Evolutionary conservation across 2,797 vertebrate species (phyloP).

Genomic region (Antennarius maculatus): DNA sequence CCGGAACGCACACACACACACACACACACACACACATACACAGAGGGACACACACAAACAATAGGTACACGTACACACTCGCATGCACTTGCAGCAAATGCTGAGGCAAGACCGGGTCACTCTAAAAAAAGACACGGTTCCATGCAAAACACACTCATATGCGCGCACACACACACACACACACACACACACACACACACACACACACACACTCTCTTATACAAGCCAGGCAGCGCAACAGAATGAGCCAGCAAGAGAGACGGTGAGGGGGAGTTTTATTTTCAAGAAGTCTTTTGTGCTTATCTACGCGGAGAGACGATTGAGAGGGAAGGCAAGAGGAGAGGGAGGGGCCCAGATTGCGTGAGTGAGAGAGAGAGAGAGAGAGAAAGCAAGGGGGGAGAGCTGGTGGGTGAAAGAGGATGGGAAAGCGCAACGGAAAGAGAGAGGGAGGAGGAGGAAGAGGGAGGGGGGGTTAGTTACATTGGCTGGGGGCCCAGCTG

Average conservation of each 20-base stretch:
- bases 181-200: slow-evolving; percentile 17
- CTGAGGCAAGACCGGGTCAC: slow-evolving; percentile 72
- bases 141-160: slow-evolving; percentile 11
- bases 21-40: slow-evolving; percentile 33
- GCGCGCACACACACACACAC: slow-evolving; percentile 17
- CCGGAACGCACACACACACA: slow-evolving; percentile 5
- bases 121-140: slow-evolving; percentile 65
- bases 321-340: slow-evolving; percentile 51
- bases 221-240: slow-evolving; percentile 49
- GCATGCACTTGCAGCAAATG: slow-evolving; percentile 65
- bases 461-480: slow-evolving; percentile 56
- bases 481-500: slow-evolving; percentile 78
- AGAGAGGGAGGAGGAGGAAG: slow-evolving; percentile 19
- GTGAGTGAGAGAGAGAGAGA: slow-evolving; percentile 45
- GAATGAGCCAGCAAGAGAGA: slow-evolving; percentile 38
- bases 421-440: slow-evolving; percentile 74
- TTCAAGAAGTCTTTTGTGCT: slow-evolving; percentile 79
- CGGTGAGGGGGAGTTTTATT: slow-evolving; percentile 71
- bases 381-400: slow-evolving; percentile 42
- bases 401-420: slow-evolving; percentile 67
- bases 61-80: slow-evolving; percentile 51
- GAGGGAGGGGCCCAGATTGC: slow-evolving; percentile 53
- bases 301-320: slow-evolving; percentile 68
- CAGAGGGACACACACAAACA: slow-evolving; percentile 59
- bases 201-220: slow-evolving; percentile 32